Conservation (phyloP, 2,888 invertebrate genomes). For the Eurytoma adleriae region DNA sequence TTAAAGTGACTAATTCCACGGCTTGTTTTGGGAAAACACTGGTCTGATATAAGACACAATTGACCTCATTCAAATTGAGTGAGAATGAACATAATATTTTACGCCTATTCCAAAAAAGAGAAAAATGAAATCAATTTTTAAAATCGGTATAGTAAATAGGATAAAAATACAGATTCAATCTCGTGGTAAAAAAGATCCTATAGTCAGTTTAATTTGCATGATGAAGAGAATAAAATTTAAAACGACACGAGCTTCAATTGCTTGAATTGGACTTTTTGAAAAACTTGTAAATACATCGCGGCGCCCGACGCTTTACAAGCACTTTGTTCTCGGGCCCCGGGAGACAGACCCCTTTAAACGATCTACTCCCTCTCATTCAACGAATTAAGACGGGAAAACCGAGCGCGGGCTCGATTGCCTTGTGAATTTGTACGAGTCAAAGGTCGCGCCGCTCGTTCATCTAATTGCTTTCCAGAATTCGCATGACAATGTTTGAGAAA, state of each 20-base stretch:
- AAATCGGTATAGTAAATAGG: neutral
- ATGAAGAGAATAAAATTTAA: neutral
- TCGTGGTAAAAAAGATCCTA: neutral
- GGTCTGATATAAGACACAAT: too few species aligned
- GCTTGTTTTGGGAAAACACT: neutral
- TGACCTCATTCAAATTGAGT: too few species aligned
- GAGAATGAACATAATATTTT: too few species aligned
- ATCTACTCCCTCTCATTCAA: neutral
- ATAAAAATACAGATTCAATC: neutral
- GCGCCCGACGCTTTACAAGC: neutral
- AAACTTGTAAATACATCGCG: neutral
- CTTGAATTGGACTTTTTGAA: conserved; percentile 15
- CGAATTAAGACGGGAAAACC: conserved; percentile 41
- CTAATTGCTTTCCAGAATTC: conserved; percentile 38
- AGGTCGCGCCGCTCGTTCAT: conserved; percentile 7
- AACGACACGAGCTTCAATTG: conserved; percentile 8
- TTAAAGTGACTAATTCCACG: neutral
- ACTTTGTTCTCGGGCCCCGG: neutral
- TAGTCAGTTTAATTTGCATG: too few species aligned
- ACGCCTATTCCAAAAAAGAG: too few species aligned
- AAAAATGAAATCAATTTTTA: too few species aligned
- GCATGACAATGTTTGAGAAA: conserved; percentile 4
- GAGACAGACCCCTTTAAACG: neutral
- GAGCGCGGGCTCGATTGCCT: conserved; percentile 11
- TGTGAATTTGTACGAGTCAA: conserved; percentile 39